Conservation (phyloP, 2,888 invertebrate species). For the Prenolepis imparis region DNA sequence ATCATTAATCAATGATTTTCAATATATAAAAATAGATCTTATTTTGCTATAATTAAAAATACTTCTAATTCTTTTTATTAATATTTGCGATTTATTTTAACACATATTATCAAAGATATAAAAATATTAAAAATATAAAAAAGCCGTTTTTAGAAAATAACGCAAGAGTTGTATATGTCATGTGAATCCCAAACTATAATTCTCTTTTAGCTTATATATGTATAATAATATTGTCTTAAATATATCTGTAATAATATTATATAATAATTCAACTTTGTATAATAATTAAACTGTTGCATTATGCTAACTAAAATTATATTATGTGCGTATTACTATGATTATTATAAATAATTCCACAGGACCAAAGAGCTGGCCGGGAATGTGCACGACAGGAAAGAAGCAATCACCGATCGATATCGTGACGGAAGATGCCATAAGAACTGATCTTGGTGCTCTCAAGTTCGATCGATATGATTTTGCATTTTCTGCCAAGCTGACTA, state of each 20-base stretch:
- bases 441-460: slow-evolving; percentile 86
- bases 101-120: background rate
- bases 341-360: slow-evolving; percentile 62
- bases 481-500: slow-evolving; percentile 87
- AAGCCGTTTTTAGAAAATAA: background rate
- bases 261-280: slow-evolving; percentile 1
- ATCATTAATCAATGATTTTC: background rate
- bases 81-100: background rate
- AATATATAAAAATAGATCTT: background rate
- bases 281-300: no score
- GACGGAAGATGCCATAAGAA: slow-evolving; percentile 87
- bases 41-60: background rate
- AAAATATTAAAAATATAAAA: background rate
- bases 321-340: background rate
- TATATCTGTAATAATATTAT: background rate
- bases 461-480: slow-evolving; percentile 88
- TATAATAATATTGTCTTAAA: background rate
- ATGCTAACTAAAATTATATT: background rate
- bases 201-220: background rate
- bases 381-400: slow-evolving; percentile 88
- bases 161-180: background rate
- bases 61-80: background rate
- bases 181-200: background rate
- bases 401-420: slow-evolving; percentile 94
- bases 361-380: slow-evolving; percentile 88